Base-by-base conservation (phyloP, 2,797 vertebrate genomes). In the Mormyrops attenuatus region DNA sequence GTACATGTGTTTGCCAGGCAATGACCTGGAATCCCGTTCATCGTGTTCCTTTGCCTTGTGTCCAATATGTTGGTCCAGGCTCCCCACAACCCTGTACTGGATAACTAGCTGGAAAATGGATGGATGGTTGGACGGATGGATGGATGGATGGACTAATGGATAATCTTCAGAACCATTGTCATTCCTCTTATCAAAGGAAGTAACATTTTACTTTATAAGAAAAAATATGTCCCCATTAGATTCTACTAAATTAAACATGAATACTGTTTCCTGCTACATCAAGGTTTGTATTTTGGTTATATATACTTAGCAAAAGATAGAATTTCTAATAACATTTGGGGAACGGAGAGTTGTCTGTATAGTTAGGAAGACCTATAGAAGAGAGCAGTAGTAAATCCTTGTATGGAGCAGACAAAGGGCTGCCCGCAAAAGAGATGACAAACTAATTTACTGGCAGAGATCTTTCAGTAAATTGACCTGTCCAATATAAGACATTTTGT, bases 401-500 rank as follows among this genome's bases (percentile, higher is more conserved):
- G 38, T 44, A 8, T 1, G 5, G 15, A 44, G 5, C 34, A 80
- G 73, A 80, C 38, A 80, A 44, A 44, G 17, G 9, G 47, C 47
- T 49, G 44, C 8, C 80, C 22, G 47, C 77, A 85, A 85, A 82
- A 53, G 8, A 53, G n/a, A 89, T 52, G 66, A 89, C 20, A 15
- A 80, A 38, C 88, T 53, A 55, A 53, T 57, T 82, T 85, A 85
- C 82, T 85, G 41, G 34, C 73, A 41, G 38, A 80, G 73, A 80
- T 80, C 73, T 80, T 80, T 80, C 73, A 80, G 73, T 20, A 80
- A 44, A 80, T 80, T 80, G 73, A 80, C 38, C 73, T 80, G 73
- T 80, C 73, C 73, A 80, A 80, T 80, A 80, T 80, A 80, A 80
- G 73, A 80, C 73, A 44, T 80, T 80, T 80, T 41, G 73, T 80